Percentiles rank a stretch among this genome's conserved stretches.
Conservation (phyloP, 2,888 invertebrate genomes). For the Epiperipatus broadwayi region DNA sequence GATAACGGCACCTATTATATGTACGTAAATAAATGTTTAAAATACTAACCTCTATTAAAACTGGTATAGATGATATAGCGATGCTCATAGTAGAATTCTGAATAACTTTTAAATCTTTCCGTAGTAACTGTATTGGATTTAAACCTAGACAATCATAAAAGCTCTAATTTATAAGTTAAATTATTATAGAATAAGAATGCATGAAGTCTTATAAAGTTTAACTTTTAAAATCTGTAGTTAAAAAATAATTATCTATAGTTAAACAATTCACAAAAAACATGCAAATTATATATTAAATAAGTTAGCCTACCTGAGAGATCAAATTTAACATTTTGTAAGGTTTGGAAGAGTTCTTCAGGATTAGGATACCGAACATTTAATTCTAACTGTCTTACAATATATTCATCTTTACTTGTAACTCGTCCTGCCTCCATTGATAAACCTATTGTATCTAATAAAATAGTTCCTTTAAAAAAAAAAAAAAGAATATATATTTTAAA, state of each 20-base stretch:
- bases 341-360: conserved; percentile 34
- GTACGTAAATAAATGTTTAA: too few species aligned
- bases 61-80: conserved; percentile 41
- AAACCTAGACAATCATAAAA: too few species aligned
- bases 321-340: conserved; percentile 42
- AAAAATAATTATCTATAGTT: too few species aligned
- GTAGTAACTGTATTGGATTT: conserved; percentile 44
- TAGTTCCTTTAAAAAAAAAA: conserved; percentile 42
- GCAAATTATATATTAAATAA: conserved; percentile 17
- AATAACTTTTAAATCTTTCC: conserved; percentile 53
- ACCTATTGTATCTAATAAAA: conserved; percentile 60
- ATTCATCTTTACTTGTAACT: conserved; percentile 43
- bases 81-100: conserved; percentile 32
- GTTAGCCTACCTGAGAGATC: conserved; percentile 37
- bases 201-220: too few species aligned
- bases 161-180: too few species aligned
- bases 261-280: too few species aligned
- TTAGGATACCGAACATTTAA: conserved; percentile 19
- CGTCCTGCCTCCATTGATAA: conserved; percentile 46
- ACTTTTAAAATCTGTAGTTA: too few species aligned
- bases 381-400: conserved; percentile 36
- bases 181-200: too few species aligned
- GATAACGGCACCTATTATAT: too few species aligned
- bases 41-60: conserved; percentile 39
- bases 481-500: too few species aligned